These are phyloP conservation scores for Adelges cooleyi DNA, from an alignment of 1,140 invertebrate genomes.

Conservation along the genomic window DNA sequence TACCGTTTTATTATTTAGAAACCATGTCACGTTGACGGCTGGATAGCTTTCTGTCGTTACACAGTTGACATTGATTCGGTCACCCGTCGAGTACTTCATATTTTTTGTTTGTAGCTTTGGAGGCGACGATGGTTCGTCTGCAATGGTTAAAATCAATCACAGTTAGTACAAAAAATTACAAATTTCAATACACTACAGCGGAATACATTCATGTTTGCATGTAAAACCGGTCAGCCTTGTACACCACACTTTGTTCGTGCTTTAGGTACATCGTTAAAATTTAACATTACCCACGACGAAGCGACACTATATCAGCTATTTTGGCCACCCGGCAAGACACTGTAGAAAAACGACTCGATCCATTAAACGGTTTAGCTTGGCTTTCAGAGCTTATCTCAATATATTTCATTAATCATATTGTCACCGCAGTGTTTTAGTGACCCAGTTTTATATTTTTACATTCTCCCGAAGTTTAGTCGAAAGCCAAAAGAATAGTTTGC, in stretches of 20 bases:
- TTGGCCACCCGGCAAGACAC: not conserved
- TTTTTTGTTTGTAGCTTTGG: constrained; percentile 33
- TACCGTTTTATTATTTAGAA: constrained; percentile 65
- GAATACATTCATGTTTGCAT: too few relatives aligned
- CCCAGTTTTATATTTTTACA: not conserved
- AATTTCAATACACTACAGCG: too few relatives aligned
- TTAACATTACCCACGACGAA: not conserved
- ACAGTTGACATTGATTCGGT: constrained; percentile 60
- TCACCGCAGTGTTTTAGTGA: constrained; percentile 2
- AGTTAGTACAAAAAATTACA: too few relatives aligned
- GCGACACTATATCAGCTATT: not conserved
- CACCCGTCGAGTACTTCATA: constrained; percentile 52
- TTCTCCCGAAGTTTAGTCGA: too few relatives aligned
- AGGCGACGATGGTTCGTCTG: not conserved
- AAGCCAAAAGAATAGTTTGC: too few relatives aligned
- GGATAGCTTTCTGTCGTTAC: constrained; percentile 61
- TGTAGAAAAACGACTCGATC: constrained; percentile 23
- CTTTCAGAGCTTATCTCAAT: constrained; percentile 20
- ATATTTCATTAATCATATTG: constrained; percentile 26
- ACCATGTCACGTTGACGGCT: constrained; percentile 75
- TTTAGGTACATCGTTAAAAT: not conserved
- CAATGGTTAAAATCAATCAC: not conserved
- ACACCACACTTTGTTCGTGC: too few relatives aligned
- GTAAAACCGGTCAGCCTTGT: too few relatives aligned
- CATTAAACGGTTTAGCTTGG: constrained; percentile 20